phyloP scores from a whole-genome alignment of 2,888 invertebrate genomes.

The Nomada lathburiana region DNA sequence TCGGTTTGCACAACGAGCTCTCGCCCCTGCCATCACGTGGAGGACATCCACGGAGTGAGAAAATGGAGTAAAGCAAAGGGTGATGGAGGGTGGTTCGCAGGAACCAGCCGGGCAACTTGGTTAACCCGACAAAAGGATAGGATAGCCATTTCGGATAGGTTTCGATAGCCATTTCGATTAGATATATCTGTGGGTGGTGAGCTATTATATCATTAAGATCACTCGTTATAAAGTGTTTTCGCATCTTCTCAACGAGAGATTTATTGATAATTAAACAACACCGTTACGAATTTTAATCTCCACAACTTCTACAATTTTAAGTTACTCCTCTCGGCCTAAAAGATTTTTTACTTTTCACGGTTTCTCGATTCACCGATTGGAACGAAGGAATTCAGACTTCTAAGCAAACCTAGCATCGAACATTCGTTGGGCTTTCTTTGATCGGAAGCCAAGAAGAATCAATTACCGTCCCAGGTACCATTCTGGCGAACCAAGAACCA shows the following conservation, averaged over 20 bases:
- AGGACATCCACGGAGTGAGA: neutral
- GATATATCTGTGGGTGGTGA: neutral
- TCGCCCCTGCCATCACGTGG: constrained; percentile 4
- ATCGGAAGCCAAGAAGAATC: constrained; percentile 18
- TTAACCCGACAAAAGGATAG: constrained; percentile 31
- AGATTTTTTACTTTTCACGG: too few relatives aligned
- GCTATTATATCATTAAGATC: too few relatives aligned
- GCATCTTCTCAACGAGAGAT: too few relatives aligned
- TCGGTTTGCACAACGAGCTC: constrained; percentile 64
- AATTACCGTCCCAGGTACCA: constrained; percentile 1
- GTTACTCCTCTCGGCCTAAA: too few relatives aligned
- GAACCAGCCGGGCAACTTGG: constrained; percentile 31
- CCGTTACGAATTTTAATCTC: too few relatives aligned
- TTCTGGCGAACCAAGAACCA: neutral
- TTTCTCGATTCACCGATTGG: too few relatives aligned
- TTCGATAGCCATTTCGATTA: constrained; percentile 40
- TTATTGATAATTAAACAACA: too few relatives aligned
- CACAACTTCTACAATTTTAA: too few relatives aligned
- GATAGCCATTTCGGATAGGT: constrained; percentile 7
- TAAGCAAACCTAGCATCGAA: neutral
- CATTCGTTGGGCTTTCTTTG: neutral
- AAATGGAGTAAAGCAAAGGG: constrained; percentile 3
- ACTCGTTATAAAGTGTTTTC: too few relatives aligned
- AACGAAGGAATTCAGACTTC: too few relatives aligned
- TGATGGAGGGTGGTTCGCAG: constrained; percentile 22